Conservation (phyloP, 37 sponge, comb jelly and placozoan species). For the Amphimedon queenslandica region DNA sequence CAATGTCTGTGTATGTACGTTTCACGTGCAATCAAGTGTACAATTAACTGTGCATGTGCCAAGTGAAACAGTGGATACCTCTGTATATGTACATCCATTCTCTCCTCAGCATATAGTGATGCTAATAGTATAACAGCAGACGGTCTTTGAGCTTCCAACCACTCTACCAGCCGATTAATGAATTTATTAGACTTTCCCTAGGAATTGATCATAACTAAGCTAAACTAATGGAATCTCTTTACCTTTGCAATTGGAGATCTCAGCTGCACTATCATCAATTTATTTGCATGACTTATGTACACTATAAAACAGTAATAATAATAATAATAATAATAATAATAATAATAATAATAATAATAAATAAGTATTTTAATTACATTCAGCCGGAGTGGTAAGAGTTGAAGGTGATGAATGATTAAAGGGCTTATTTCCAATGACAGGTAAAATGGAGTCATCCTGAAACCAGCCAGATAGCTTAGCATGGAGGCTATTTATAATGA, state of each 20-base stretch:
- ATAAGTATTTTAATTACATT: conserved; percentile 17
- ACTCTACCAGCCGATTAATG: conserved; percentile 23
- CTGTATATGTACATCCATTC: conserved; percentile 43
- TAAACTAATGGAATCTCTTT: not conserved
- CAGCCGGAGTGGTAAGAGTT: conserved; percentile 50
- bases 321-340: not conserved
- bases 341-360: not conserved
- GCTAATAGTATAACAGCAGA: conserved; percentile 32
- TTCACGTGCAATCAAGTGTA: too few species aligned
- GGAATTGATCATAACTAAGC: not conserved
- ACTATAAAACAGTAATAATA: conserved; percentile 21
- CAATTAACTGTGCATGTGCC: too few species aligned
- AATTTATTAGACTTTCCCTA: conserved; percentile 32
- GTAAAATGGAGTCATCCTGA: conserved; percentile 42
- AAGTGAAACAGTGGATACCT: too few species aligned
- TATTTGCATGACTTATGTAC: conserved; percentile 14
- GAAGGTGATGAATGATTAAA: conserved; percentile 33
- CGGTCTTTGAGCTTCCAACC: conserved; percentile 20
- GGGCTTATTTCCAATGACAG: conserved; percentile 59
- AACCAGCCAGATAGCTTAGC: conserved; percentile 47
- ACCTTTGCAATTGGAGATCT: conserved; percentile 69
- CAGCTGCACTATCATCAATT: conserved; percentile 43
- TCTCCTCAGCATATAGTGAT: conserved; percentile 49
- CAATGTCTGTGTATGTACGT: too few species aligned
- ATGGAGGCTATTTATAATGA: conserved; percentile 45